phyloP scores from a whole-genome alignment of 2,797 vertebrate species.

The Crossoptilon crossoptilon region DNA sequence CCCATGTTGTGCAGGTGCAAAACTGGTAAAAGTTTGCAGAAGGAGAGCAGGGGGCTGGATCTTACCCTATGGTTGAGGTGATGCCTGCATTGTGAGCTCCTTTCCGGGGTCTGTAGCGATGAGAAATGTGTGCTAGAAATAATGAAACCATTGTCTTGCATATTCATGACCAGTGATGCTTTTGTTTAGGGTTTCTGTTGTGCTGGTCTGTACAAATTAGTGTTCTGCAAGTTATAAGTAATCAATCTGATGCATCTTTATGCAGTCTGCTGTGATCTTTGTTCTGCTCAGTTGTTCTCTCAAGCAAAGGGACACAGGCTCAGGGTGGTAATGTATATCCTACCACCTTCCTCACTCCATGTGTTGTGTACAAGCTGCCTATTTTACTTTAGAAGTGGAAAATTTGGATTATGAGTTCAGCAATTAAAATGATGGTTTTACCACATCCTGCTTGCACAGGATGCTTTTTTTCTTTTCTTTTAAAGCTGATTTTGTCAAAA shows the following conservation, averaged over 20 bases:
- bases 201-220: background rate
- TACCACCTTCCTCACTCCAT: background rate
- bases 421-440: slow-evolving; percentile 24
- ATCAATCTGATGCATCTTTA: background rate
- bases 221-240: background rate
- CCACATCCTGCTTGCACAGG: slow-evolving; percentile 34
- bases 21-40: background rate
- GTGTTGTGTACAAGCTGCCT: background rate
- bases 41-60: background rate
- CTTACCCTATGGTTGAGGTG: background rate
- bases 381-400: slow-evolving; percentile 24
- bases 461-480: slow-evolving; percentile 3
- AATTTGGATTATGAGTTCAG: slow-evolving; percentile 7
- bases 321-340: background rate
- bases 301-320: background rate
- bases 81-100: background rate
- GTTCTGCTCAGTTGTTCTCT: background rate
- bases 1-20: background rate
- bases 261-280: background rate
- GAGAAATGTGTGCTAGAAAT: background rate
- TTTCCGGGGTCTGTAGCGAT: accelerated
- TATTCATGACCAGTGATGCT: background rate
- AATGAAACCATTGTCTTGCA: accelerated
- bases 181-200: background rate
- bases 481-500: slow-evolving; percentile 16